phyloP scores from a whole-genome alignment of 2,113 vertebrate species.

The Tringa solitaria region DNA sequence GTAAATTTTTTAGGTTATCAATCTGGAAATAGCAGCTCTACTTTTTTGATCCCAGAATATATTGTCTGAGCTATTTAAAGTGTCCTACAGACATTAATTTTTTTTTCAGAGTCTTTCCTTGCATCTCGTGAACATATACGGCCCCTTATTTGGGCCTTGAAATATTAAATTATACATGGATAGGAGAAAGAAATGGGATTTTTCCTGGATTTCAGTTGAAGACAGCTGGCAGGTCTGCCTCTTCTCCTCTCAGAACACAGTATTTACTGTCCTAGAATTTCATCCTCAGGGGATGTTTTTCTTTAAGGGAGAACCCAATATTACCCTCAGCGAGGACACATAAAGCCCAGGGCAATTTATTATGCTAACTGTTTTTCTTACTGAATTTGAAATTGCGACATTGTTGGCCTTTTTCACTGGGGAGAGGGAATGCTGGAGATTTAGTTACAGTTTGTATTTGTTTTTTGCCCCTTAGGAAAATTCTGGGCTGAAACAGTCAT shows the following conservation, averaged over 20 bases:
- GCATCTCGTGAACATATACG: not conserved
- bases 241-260: not conserved
- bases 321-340: not conserved
- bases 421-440: not conserved
- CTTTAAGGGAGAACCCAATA: not conserved
- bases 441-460: constrained; percentile 10
- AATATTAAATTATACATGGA: not conserved
- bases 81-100: not conserved
- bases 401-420: not conserved
- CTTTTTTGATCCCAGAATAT: not conserved
- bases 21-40: not conserved
- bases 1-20: not conserved
- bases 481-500: not conserved
- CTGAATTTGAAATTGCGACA: not conserved
- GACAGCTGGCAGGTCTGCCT: not conserved
- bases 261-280: not conserved
- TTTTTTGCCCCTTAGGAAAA: not conserved
- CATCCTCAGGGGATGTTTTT: not conserved
- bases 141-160: not conserved
- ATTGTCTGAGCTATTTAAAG: not conserved
- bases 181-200: not conserved
- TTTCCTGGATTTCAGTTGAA: not conserved
- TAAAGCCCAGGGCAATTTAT: not conserved
- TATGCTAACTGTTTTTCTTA: constrained; percentile 5
- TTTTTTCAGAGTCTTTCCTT: not conserved